Conservation (phyloP, 2,113 vertebrate genomes). For the Ctenodactylus gundi region DNA sequence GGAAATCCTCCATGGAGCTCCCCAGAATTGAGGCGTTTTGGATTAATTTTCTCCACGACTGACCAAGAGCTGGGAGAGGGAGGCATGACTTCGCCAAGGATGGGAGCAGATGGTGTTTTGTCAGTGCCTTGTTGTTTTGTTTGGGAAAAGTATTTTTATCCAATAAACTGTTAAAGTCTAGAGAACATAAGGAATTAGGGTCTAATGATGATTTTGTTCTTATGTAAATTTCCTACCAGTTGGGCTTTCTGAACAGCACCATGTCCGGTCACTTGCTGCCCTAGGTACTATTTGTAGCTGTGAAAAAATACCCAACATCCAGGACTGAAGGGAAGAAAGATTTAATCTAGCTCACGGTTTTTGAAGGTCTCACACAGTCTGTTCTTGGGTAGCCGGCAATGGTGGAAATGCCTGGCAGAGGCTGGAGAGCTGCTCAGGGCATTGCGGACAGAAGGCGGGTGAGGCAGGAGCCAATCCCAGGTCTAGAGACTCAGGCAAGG, state of each 20-base stretch:
- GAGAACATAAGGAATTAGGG: background rate
- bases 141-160: background rate
- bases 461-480: no score
- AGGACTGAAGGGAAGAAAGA: no score
- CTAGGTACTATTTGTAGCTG: no score
- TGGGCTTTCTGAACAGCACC: background rate
- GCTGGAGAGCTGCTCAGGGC: no score
- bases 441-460: no score
- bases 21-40: background rate
- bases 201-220: background rate
- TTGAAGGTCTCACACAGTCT: no score
- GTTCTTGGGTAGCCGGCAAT: no score
- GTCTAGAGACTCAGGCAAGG: no score
- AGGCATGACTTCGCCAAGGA: background rate
- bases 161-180: background rate
- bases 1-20: constrained; percentile 3
- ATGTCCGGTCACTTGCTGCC: no score
- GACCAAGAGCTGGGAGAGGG: background rate
- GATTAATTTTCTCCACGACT: background rate
- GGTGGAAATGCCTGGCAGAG: no score
- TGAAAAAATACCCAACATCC: no score
- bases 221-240: background rate
- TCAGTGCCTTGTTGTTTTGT: background rate
- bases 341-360: no score
- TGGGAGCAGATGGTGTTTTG: background rate